Percentiles rank a stretch among this genome's conserved stretches.
These are phyloP conservation scores for Triplophysa dalaica DNA, from an alignment of 2,113 vertebrate species.

Conservation along the genomic window DNA sequence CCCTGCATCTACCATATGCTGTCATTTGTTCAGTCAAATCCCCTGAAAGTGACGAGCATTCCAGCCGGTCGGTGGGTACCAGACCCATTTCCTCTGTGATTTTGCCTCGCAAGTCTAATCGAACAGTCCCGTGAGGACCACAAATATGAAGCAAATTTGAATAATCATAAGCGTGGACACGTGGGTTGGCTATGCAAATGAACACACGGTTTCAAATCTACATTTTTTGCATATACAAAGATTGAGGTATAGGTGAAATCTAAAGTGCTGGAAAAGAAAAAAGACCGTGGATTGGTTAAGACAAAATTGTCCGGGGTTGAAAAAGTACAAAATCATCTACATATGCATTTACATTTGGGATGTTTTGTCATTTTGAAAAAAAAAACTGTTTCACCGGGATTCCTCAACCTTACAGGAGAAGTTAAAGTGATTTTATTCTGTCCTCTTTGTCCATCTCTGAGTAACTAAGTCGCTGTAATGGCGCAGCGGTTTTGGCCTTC, in stretches of 20 bases:
- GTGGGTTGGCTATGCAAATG: constrained; percentile 9
- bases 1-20: constrained; percentile 82
- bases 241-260: no score
- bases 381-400: no score
- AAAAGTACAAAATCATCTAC: no score
- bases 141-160: constrained; percentile 66
- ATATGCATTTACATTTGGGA: no score
- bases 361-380: no score
- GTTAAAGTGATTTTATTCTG: not conserved
- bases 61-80: constrained; percentile 35
- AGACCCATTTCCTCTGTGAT: constrained; percentile 59
- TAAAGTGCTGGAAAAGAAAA: no score
- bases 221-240: not conserved
- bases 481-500: not conserved
- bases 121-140: constrained; percentile 67
- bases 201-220: not conserved
- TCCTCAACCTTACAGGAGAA: no score
- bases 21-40: constrained; percentile 80
- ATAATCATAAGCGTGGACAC: constrained; percentile 61
- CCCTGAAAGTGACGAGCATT: constrained; percentile 61
- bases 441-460: constrained; percentile 54
- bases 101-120: constrained; percentile 63
- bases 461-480: constrained; percentile 60
- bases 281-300: no score
- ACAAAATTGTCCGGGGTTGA: no score